These are phyloP conservation scores for Sebastes cheni DNA, from an alignment of 2,797 vertebrate genomes.

Conservation along the genomic window DNA sequence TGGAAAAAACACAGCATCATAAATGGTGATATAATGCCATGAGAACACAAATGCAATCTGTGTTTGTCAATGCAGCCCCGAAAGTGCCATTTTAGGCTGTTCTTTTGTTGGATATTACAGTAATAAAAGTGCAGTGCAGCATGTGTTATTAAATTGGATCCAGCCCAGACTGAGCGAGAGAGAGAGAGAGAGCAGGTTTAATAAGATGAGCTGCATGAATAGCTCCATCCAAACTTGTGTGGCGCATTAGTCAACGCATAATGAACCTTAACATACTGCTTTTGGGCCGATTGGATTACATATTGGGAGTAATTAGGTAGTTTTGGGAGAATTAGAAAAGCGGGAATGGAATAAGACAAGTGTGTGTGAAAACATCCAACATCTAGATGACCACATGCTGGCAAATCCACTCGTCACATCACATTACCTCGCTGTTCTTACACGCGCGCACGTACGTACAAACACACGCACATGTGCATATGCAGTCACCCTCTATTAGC, in stretches of 20 bases:
- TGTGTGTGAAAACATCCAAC: conserved; percentile 28
- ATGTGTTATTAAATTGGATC: conserved; percentile 68
- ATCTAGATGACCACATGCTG: conserved; percentile 58
- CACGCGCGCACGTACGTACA: not conserved
- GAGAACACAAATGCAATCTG: conserved; percentile 19
- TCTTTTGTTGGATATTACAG: conserved; percentile 41
- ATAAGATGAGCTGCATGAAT: conserved; percentile 71
- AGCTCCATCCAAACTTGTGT: conserved; percentile 64
- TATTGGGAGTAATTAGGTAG: conserved; percentile 60
- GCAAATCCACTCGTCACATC: conserved; percentile 62
- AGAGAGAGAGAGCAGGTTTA: conserved; percentile 57
- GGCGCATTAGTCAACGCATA: conserved; percentile 66
- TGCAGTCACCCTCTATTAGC: conserved; percentile 67
- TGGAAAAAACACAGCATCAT: conserved; percentile 1
- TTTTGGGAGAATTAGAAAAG: conserved; percentile 42
- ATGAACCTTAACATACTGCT: conserved; percentile 59
- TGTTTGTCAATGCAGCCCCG: conserved; percentile 18
- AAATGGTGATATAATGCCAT: conserved; percentile 18
- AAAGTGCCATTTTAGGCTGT: conserved; percentile 35
- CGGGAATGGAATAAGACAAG: conserved; percentile 28
- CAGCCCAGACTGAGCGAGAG: conserved; percentile 38
- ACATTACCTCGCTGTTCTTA: conserved; percentile 45
- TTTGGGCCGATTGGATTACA: conserved; percentile 62
- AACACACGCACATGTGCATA: conserved; percentile 17
- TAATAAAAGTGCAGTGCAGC: conserved; percentile 63